These are phyloP conservation scores for Morone saxatilis DNA, from an alignment of 2,113 vertebrate genomes.

Conservation along the genomic window DNA sequence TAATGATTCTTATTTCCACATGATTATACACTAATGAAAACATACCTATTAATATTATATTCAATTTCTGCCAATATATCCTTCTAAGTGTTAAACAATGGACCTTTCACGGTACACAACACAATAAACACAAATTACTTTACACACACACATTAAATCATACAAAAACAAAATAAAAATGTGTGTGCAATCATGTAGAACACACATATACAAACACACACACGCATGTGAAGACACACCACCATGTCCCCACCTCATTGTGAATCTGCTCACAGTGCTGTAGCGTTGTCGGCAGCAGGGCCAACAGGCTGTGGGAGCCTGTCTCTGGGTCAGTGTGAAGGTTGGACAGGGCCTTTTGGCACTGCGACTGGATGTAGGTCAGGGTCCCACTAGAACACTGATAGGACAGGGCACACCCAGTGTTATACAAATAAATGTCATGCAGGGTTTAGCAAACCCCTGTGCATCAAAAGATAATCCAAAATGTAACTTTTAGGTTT, in stretches of 20 bases:
- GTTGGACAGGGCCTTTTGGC: constrained; percentile 91
- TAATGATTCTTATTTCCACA: no score
- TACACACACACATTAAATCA: background rate
- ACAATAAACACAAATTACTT: background rate
- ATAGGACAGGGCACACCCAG: constrained; percentile 16
- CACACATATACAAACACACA: constrained; percentile 6
- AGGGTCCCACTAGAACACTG: constrained; percentile 93
- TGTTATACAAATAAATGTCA: constrained; percentile 13
- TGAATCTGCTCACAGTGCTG: constrained; percentile 94
- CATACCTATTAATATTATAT: no score
- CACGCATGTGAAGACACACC: constrained; percentile 17
- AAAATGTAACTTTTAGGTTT: background rate
- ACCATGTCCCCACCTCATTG: constrained; percentile 91
- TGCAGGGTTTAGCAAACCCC: background rate
- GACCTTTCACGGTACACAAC: no score
- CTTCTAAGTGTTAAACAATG: no score
- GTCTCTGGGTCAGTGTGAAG: constrained; percentile 82
- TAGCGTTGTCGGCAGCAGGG: constrained; percentile 86
- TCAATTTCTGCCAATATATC: no score
- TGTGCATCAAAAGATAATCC: background rate
- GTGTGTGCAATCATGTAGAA: background rate
- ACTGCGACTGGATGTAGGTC: constrained; percentile 91
- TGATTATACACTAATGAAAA: no score
- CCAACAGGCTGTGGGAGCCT: constrained; percentile 83
- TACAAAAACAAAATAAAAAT: background rate